Evolutionary conservation across 2,888 invertebrate species (phyloP).

Genomic region (Agapostemon virescens): DNA sequence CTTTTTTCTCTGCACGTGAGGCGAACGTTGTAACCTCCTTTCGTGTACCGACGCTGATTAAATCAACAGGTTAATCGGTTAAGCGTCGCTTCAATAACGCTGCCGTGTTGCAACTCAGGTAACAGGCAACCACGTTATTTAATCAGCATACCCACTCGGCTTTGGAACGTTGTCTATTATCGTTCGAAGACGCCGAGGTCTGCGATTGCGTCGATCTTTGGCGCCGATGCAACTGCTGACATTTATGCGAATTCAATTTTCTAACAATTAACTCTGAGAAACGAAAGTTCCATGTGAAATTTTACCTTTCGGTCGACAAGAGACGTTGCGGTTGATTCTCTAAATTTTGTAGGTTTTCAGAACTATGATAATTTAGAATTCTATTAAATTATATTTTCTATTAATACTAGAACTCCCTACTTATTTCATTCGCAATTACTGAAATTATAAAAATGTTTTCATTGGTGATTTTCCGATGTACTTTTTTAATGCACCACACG

Average conservation of each 20-base stretch:
- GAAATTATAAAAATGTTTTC: too few species aligned
- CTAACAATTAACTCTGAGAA: neutral
- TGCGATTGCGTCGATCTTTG: neutral
- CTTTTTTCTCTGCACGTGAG: conserved; percentile 35
- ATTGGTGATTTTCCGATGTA: too few species aligned
- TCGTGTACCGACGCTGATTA: conserved; percentile 24
- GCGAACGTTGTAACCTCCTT: conserved; percentile 40
- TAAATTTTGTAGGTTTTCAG: too few species aligned
- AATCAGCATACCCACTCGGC: conserved; percentile 60
- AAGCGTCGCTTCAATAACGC: conserved; percentile 35
- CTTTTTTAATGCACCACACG: too few species aligned
- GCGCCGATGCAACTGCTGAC: neutral
- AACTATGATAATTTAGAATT: neutral
- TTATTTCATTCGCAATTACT: too few species aligned
- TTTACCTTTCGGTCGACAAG: neutral
- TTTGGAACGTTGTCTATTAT: conserved; percentile 28
- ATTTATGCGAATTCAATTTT: neutral
- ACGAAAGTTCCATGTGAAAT: neutral
- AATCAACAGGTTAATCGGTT: conserved; percentile 44
- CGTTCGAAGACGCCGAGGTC: neutral
- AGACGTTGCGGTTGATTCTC: neutral
- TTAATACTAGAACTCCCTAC: too few species aligned
- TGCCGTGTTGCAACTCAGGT: conserved; percentile 28
- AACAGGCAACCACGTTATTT: conserved; percentile 57
- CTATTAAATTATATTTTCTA: too few species aligned